Base-by-base conservation (phyloP, 1,140 invertebrate genomes). In the Caenorhabditis brenneri region DNA sequence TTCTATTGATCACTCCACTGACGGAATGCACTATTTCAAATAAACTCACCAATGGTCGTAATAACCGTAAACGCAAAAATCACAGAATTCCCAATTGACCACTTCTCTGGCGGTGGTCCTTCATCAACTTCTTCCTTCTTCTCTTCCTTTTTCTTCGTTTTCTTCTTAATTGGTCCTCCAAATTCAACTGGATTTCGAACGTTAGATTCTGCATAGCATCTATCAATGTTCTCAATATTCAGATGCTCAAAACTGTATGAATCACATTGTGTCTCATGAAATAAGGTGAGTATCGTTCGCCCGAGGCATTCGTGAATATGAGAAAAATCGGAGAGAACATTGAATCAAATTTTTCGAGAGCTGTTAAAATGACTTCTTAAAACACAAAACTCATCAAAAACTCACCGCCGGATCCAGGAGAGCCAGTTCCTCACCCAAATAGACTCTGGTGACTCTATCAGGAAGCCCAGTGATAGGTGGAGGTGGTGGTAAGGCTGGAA, bases 31-130 rank as follows among this genome's bases (percentile, higher is more conserved):
- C n/a, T n/a, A n/a, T 31, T 22, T 27, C 19, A 33, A 22, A 6
- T 7, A 42, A 24, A 33, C 79, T 10, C n/a, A 84, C 86, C 86
- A 48, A 87, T 87, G 16, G 86, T 87, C 15, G 86, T 87, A 65
- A 87, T 86, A 6, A 87, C 84, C 1, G 84, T 85, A 55, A 87
- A 86, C n/a, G 86, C 81, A 36, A 87, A 87, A 19, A 87, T 87
- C 19, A 87, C 42, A 12, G 84, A 53, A 80, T 87, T 85, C 19
- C 78, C 81, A 39, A 87, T 87, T 0, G 53, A 78, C 85, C 85
- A 86, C 9, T 65, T 65, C 31, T 65, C 60, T 36, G 15, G 19
- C 33, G 60, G 60, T 7, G 60, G 33, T 19, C 36, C 60, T 36
- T 65, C 55, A 9, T 29, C 31, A 6, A 36, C 4, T 39, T 27